Percentiles rank a stretch among this genome's conserved stretches.
phyloP scores from a whole-genome alignment of 1,140 invertebrate species.

The Kradibia gibbosae region DNA sequence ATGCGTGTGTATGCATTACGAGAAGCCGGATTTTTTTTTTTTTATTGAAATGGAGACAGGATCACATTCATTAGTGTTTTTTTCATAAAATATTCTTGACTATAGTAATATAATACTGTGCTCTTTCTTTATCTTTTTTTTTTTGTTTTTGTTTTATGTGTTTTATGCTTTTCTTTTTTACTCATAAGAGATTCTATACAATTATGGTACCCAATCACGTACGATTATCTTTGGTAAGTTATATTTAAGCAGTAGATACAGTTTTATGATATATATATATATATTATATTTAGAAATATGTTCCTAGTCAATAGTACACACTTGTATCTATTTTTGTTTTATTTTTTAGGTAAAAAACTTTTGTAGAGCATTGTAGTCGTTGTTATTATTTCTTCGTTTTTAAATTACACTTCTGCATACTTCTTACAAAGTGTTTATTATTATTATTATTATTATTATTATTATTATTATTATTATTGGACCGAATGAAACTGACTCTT shows the following conservation, averaged over 20 bases:
- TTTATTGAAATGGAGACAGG: slow-evolving; percentile 12
- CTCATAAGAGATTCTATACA: background rate
- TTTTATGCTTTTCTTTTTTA: background rate
- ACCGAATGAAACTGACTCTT: background rate
- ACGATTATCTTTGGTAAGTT: background rate
- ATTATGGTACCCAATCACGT: background rate
- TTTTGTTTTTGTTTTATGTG: too few relatives aligned
- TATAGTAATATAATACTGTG: background rate
- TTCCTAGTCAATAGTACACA: background rate
- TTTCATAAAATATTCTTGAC: background rate
- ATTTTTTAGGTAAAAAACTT: background rate
- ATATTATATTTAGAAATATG: background rate
- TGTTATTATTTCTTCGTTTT: background rate
- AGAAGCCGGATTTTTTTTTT: slow-evolving; percentile 37
- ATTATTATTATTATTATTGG: background rate
- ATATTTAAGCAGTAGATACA: too few relatives aligned
- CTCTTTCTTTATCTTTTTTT: too few relatives aligned
- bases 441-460: background rate
- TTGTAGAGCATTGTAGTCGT: background rate
- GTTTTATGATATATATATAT: background rate
- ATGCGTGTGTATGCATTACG: slow-evolving; percentile 48
- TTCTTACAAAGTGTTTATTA: background rate
- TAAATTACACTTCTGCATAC: background rate
- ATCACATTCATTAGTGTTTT: background rate
- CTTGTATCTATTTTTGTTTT: background rate